These are phyloP conservation scores for Aphelocoma coerulescens DNA, from an alignment of 2,113 vertebrate genomes.

Conservation along the genomic window DNA sequence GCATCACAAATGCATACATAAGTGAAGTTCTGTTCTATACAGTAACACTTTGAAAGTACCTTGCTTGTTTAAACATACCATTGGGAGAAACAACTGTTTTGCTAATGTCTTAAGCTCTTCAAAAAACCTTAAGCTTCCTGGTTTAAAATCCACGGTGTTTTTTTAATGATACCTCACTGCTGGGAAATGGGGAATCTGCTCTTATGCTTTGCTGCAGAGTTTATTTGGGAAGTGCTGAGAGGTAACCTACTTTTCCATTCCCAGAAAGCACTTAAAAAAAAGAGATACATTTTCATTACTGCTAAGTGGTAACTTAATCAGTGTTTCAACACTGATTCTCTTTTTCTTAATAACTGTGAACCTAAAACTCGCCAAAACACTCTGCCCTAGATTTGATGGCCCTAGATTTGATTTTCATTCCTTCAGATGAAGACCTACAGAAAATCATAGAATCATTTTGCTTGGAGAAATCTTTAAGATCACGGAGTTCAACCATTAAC, in stretches of 20 bases:
- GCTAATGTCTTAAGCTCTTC: constrained; percentile 24
- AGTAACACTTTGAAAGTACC: constrained; percentile 22
- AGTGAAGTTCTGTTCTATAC: constrained; percentile 2
- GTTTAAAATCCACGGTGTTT: not conserved
- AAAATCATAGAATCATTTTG: not conserved
- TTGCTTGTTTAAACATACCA: constrained; percentile 30
- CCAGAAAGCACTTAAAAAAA: not conserved
- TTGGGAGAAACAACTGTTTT: constrained; percentile 55
- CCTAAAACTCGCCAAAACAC: not conserved
- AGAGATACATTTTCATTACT: not conserved
- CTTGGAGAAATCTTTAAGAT: not conserved
- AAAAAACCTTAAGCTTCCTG: not conserved
- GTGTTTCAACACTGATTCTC: not conserved
- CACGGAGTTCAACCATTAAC: not conserved
- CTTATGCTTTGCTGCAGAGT: not conserved
- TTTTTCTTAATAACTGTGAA: not conserved
- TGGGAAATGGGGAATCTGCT: not conserved
- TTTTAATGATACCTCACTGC: not conserved
- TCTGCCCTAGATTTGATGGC: not conserved
- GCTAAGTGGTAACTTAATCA: not conserved
- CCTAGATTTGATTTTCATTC: not conserved
- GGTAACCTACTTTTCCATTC: not conserved
- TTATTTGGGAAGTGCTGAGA: not conserved
- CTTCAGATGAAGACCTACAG: rapidly evolving
- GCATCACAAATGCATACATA: not conserved